Base-by-base conservation (phyloP, 1,140 invertebrate genomes). In the Bombus balteatus region DNA sequence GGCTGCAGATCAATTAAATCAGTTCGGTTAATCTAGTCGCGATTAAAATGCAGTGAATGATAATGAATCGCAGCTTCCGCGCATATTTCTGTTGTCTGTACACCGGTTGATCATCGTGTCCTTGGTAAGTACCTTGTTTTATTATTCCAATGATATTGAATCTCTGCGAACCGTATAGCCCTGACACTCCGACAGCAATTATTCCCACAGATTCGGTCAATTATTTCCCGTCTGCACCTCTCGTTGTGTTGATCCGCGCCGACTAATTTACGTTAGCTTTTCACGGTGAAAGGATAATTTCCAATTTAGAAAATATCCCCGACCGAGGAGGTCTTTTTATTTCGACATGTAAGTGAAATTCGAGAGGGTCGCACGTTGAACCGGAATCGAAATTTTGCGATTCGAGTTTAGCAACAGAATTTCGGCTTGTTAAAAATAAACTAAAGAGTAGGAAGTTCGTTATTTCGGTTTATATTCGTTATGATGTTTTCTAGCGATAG, bases 81-180 rank as follows among this genome's bases (percentile, higher is more conserved):
- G 53, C 34, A 32, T 1, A 37, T 15, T 70, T 57, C 43, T 12
- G 28, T 18, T 59, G 25, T 37, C 10, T 28, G 41, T 65, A 47
- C 72, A 65, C 28, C 34, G 25, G 62, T n/a, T 34, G n/a, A 22
- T 28, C 34, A 39, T 47, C 81, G 39, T 65, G 72, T 77, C 81
- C 43, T 70, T n/a, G 81, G 81, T 83, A 74, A 77, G 81, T 77
- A 77, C 62, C 62, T 57, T 57, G 62, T 32, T 66, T n/a, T 37
- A 68, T 70, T 77, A 83, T 68, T 83, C 43, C 53, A 83, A 47
- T 47, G 47, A 18, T 15, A 75, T 83, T 66, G 41, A 76, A 76
- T 83, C 18, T 34, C 25, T 57, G 78, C 15, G 18, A 41, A 59
- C 37, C 6, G 43, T 41, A 15, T 34, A 53, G 9, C 10, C 13